Conservation (phyloP, 2,113 vertebrate genomes). For the Sorex fumeus region DNA sequence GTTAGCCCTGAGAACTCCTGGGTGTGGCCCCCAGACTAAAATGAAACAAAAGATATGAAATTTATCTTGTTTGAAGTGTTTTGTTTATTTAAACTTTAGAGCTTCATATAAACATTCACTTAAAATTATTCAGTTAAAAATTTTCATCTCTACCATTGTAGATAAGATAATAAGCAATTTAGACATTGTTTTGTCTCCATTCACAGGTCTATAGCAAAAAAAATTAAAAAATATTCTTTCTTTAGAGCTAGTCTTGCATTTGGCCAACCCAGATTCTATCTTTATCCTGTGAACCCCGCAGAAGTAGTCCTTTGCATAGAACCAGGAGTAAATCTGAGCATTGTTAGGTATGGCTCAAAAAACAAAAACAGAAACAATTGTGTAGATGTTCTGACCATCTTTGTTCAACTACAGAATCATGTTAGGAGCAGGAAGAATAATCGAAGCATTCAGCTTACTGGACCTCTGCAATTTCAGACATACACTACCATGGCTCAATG, state of each 20-base stretch:
- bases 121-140: slow-evolving; percentile 57
- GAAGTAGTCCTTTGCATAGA: no score
- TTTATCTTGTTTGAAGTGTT: background rate
- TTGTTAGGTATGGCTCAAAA: background rate
- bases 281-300: no score
- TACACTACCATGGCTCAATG: background rate
- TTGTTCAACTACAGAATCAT: background rate
- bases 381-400: background rate
- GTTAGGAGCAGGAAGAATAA: background rate
- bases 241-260: no score
- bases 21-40: no score
- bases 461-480: background rate
- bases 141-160: background rate
- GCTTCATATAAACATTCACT: slow-evolving; percentile 30
- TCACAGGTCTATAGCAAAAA: background rate
- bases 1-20: no score
- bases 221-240: background rate
- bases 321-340: no score
- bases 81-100: slow-evolving; percentile 32
- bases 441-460: background rate
- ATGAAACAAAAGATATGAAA: background rate
- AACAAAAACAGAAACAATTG: background rate
- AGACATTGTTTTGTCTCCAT: background rate
- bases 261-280: no score
- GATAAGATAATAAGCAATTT: background rate